phyloP scores from a whole-genome alignment of 2,113 vertebrate species.

The Halcyon senegalensis region DNA sequence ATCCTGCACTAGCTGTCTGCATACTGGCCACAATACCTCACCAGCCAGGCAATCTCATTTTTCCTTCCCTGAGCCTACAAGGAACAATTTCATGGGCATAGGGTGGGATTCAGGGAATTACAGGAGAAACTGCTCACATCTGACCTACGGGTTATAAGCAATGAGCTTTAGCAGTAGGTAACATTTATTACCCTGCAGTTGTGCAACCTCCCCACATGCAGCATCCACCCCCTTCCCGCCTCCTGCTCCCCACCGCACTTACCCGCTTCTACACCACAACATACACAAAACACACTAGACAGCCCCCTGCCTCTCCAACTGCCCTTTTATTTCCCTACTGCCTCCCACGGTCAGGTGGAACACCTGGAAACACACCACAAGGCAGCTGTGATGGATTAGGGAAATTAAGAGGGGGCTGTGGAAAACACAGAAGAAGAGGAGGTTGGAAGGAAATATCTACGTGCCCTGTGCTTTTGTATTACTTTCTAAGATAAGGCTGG shows the following conservation, averaged over 20 bases:
- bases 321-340: not conserved
- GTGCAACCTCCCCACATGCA: accelerated
- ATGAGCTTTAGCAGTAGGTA: not conserved
- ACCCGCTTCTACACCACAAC: accelerated
- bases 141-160: not conserved
- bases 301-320: accelerated
- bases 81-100: not conserved
- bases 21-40: not conserved
- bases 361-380: not conserved
- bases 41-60: not conserved
- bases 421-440: not conserved
- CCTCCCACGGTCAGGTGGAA: not conserved
- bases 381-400: not conserved
- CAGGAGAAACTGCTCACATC: not conserved
- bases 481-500: not conserved
- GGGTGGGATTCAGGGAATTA: not conserved
- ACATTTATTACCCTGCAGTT: accelerated
- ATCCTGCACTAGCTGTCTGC: not conserved
- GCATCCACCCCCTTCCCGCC: not conserved
- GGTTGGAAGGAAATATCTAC: accelerated
- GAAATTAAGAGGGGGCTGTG: not conserved
- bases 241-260: not conserved
- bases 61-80: not conserved
- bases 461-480: not conserved
- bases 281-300: accelerated